Conservation (phyloP, 2,797 vertebrate species). For the Syncerus caffer region DNA sequence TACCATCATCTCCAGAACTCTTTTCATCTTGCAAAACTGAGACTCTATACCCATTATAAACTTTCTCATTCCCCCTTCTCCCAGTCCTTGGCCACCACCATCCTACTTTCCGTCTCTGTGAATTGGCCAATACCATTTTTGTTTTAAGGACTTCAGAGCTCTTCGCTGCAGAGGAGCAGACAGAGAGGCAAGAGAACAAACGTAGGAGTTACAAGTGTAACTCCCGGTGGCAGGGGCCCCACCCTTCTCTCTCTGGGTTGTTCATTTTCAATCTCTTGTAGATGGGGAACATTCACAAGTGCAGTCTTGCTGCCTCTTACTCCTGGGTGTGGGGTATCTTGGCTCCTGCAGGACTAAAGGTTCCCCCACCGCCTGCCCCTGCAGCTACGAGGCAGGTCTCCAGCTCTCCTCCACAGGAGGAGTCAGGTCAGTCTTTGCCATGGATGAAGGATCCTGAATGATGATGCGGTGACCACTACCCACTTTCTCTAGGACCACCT, state of each 20-base stretch:
- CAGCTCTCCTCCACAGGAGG: neutral
- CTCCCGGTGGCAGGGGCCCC: neutral
- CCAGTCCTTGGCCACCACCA: neutral
- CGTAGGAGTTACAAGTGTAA: neutral
- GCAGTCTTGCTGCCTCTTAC: neutral
- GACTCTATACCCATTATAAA: neutral
- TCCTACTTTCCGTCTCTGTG: neutral
- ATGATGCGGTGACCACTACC: neutral
- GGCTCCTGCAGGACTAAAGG: neutral
- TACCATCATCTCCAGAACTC: neutral
- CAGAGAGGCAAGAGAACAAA: neutral
- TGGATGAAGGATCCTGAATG: neutral
- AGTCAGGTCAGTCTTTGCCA: neutral
- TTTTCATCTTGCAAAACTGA: neutral
- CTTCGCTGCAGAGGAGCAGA: neutral
- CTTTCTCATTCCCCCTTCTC: neutral
- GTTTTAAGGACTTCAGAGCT: neutral
- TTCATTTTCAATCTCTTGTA: neutral
- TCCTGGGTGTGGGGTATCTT: neutral
- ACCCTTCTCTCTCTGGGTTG: neutral
- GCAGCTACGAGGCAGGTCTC: neutral
- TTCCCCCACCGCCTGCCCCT: no score
- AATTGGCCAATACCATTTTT: neutral
- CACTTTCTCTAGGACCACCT: neutral
- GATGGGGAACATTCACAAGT: neutral